A percentile compares a stretch with the other conserved stretches of the same genome.
Evolutionary conservation across 1,140 invertebrate species (phyloP).

Genomic region (fruit fly (Drosophila melanogaster)): DNA sequence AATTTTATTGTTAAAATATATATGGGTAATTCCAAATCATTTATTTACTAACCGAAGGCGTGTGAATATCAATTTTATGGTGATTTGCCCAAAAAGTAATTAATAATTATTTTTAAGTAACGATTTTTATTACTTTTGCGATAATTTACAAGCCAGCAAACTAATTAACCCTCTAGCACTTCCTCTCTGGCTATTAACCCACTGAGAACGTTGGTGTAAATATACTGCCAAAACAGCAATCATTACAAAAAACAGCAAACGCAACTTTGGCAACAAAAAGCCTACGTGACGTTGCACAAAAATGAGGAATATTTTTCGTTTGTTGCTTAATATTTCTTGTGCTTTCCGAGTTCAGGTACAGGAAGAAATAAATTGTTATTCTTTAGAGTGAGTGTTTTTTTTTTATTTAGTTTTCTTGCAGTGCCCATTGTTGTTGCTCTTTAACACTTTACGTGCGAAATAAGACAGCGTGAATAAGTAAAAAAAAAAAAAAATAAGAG

Average conservation of each 20-base stretch:
- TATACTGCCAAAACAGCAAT: slow-evolving; percentile 6
- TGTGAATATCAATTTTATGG: too few species aligned
- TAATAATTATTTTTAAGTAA: too few species aligned
- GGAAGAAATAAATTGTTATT: slow-evolving; percentile 66
- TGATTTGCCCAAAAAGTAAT: too few species aligned
- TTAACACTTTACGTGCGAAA: slow-evolving; percentile 77
- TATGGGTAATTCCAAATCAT: slow-evolving; percentile 2
- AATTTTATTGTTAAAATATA: slow-evolving; percentile 9
- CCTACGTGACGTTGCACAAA: slow-evolving; percentile 54
- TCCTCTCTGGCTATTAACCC: not conserved
- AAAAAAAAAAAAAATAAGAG: not conserved
- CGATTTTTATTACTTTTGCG: not conserved
- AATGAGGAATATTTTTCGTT: slow-evolving; percentile 45
- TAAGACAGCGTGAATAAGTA: slow-evolving; percentile 49
- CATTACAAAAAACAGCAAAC: slow-evolving; percentile 33
- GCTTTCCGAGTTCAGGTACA: slow-evolving; percentile 34
- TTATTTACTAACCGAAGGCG: not conserved
- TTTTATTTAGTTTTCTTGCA: slow-evolving; percentile 15
- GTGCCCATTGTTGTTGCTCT: slow-evolving; percentile 57
- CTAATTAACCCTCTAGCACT: slow-evolving; percentile 7
- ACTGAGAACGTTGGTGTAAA: slow-evolving; percentile 4
- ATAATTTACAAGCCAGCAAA: not conserved
- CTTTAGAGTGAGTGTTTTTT: slow-evolving; percentile 19
- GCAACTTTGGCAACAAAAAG: slow-evolving; percentile 27
- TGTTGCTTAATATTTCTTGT: slow-evolving; percentile 12